These are phyloP conservation scores for Drosophila subobscura DNA, from an alignment of 1,140 invertebrate species.

Conservation along the genomic window DNA sequence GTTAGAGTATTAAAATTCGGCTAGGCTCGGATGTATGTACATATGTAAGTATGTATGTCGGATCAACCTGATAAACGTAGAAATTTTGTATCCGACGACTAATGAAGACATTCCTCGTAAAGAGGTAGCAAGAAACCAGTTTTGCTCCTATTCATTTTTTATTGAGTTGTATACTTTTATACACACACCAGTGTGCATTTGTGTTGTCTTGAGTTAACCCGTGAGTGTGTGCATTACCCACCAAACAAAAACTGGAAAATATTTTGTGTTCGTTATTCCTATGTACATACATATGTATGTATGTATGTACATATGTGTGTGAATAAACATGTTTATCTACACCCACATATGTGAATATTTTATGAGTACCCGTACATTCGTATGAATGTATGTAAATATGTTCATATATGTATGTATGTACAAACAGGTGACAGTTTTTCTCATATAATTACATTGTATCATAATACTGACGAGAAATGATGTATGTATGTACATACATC, in stretches of 20 bases:
- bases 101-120: conserved; percentile 25
- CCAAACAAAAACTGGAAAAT: no score
- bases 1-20: no score
- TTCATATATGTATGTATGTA: no score
- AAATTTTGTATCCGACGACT: conserved; percentile 15
- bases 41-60: background rate
- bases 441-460: no score
- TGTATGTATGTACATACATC: background rate
- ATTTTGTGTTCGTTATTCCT: no score
- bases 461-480: no score
- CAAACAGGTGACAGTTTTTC: no score
- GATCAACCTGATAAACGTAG: conserved; percentile 15
- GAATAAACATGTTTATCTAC: no score
- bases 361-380: background rate
- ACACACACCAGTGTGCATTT: conserved; percentile 14
- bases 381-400: background rate
- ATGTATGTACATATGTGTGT: no score
- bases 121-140: conserved; percentile 12
- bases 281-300: no score
- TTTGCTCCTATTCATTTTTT: conserved; percentile 15
- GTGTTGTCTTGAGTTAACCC: conserved; percentile 8
- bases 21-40: background rate
- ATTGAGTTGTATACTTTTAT: conserved; percentile 17
- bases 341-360: no score
- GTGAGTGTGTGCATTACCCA: background rate